A percentile compares a stretch with the other conserved stretches of the same genome.
Evolutionary conservation across 2,797 vertebrate genomes (phyloP).

Genomic region (Clamator glandarius): DNA sequence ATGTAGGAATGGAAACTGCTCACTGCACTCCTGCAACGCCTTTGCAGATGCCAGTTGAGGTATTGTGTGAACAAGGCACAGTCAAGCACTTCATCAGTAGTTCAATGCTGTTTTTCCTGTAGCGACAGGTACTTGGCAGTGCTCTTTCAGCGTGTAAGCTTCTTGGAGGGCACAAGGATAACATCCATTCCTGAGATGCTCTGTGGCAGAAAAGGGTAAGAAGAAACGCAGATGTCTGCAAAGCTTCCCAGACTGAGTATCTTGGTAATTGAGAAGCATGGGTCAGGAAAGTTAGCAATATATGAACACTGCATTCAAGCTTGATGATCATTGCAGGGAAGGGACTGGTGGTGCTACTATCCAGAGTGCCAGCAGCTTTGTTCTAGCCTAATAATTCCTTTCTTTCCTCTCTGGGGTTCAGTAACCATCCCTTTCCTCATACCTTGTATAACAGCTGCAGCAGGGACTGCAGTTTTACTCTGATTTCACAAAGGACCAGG

Average conservation of each 20-base stretch:
- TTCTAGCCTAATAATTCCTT: not conserved
- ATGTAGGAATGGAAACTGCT: not conserved
- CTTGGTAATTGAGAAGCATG: not conserved
- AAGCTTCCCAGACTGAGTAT: not conserved
- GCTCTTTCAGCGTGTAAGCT: not conserved
- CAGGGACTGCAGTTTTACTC: not conserved
- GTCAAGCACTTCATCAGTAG: not conserved
- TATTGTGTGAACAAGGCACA: not conserved
- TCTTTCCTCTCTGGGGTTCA: not conserved
- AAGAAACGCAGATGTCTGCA: not conserved
- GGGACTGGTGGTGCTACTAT: not conserved
- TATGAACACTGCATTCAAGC: not conserved
- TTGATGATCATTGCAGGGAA: not conserved
- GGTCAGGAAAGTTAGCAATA: not conserved
- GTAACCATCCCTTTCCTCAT: not conserved
- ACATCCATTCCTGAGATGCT: not conserved
- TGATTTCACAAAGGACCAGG: not conserved
- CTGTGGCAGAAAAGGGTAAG: not conserved
- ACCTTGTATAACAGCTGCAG: not conserved
- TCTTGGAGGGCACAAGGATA: not conserved
- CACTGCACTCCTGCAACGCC: not conserved
- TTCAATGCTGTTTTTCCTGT: not conserved
- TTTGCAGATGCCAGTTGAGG: not conserved
- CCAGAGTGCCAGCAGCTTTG: not conserved
- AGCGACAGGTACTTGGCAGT: not conserved